Percentiles rank a stretch among this genome's conserved stretches.
phyloP scores from a whole-genome alignment of 37 sponge, comb jelly and placozoan species.

The Spongilla lacustris region DNA sequence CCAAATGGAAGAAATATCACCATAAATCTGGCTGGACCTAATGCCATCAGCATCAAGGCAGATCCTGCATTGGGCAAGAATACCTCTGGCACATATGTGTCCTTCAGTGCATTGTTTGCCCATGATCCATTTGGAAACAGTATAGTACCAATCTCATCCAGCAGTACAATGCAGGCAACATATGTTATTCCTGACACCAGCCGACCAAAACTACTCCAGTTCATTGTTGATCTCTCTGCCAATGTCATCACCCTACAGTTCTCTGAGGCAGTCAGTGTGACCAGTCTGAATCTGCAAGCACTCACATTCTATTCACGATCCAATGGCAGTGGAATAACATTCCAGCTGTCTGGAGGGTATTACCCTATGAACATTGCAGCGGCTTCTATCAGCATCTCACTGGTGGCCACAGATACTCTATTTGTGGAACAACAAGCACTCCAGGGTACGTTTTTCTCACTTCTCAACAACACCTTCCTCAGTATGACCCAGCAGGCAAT shows the following conservation, averaged over 20 bases:
- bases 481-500: slow-evolving; percentile 52
- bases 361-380: slow-evolving; percentile 56
- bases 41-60: slow-evolving; percentile 86
- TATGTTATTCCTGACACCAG: slow-evolving; percentile 67
- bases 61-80: slow-evolving; percentile 53
- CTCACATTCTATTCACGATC: slow-evolving; percentile 64
- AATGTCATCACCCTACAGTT: slow-evolving; percentile 59
- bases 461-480: slow-evolving; percentile 63
- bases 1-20: slow-evolving; percentile 59
- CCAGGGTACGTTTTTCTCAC: slow-evolving; percentile 57
- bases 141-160: slow-evolving; percentile 26
- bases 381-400: slow-evolving; percentile 56
- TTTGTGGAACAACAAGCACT: slow-evolving; percentile 68
- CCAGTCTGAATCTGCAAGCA: slow-evolving; percentile 49
- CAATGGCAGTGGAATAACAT: slow-evolving; percentile 42
- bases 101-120: slow-evolving; percentile 48
- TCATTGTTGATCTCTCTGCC: slow-evolving; percentile 65
- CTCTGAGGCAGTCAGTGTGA: slow-evolving; percentile 82
- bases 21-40: slow-evolving; percentile 81
- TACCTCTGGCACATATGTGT: slow-evolving; percentile 62
- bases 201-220: slow-evolving; percentile 58
- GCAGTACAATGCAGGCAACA: slow-evolving; percentile 49
- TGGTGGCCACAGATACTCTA: slow-evolving; percentile 60
- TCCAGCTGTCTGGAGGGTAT: slow-evolving; percentile 64
- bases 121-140: slow-evolving; percentile 70